phyloP scores from a whole-genome alignment of 2,113 vertebrate genomes.

The Siniperca chuatsi region DNA sequence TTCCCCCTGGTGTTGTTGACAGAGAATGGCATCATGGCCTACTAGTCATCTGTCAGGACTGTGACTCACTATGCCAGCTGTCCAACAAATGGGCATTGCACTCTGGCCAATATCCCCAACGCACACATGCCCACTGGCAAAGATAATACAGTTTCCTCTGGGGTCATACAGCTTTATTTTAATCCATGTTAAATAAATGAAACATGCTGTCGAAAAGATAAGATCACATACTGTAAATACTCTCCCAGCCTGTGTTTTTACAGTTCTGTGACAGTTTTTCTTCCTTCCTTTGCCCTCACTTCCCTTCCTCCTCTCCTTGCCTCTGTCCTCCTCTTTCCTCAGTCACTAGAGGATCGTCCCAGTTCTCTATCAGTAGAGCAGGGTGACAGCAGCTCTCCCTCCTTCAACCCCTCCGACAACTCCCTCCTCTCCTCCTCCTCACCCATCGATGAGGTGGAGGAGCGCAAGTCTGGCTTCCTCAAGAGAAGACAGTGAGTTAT shows the following conservation, averaged over 20 bases:
- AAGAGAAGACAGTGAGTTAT: conserved; percentile 95
- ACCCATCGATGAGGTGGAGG: conserved; percentile 96
- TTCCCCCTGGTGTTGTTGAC: conserved; percentile 60
- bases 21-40: conserved; percentile 54
- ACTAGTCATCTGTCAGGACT: conserved; percentile 68
- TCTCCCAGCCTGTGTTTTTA: background rate
- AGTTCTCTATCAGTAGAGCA: conserved; percentile 97
- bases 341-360: conserved; percentile 86
- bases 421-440: conserved; percentile 98
- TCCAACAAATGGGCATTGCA: conserved; percentile 61
- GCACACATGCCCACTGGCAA: conserved; percentile 25
- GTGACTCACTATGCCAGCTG: conserved; percentile 78
- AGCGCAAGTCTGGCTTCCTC: conserved; percentile 95
- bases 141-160: background rate
- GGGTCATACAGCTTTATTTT: background rate
- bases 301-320: background rate
- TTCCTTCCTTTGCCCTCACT: background rate
- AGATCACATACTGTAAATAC: background rate
- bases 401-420: conserved; percentile 97
- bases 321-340: background rate
- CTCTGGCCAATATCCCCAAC: conserved; percentile 30
- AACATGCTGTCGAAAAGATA: background rate
- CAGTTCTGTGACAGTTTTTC: background rate
- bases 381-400: conserved; percentile 97
- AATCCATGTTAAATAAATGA: background rate